Conservation (phyloP, 2,113 vertebrate genomes). For the Esox niger region DNA sequence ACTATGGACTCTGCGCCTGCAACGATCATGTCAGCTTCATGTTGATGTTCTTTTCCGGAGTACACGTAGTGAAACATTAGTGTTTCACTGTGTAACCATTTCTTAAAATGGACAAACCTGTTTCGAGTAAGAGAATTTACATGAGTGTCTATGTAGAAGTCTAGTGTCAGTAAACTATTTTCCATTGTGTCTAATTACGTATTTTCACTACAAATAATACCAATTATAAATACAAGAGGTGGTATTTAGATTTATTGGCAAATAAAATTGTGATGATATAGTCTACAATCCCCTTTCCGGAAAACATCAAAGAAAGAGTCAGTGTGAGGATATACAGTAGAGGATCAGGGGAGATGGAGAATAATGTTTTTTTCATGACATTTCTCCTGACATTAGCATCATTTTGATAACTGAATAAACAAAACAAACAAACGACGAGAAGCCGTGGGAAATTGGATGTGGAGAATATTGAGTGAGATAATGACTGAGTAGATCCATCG, state of each 20-base stretch:
- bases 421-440: conserved; percentile 48
- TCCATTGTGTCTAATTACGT: not conserved
- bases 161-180: not conserved
- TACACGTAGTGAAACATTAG: too few species aligned
- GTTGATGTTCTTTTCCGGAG: not conserved
- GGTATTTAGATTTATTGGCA: not conserved
- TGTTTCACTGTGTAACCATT: too few species aligned
- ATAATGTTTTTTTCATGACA: conserved; percentile 40
- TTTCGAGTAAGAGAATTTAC: too few species aligned
- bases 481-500: conserved; percentile 37
- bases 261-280: not conserved
- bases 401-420: conserved; percentile 37
- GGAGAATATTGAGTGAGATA: conserved; percentile 39
- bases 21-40: too few species aligned
- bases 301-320: conserved; percentile 3
- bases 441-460: conserved; percentile 19
- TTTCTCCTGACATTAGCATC: conserved; percentile 45
- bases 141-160: not conserved
- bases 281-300: not conserved
- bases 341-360: not conserved
- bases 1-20: too few species aligned
- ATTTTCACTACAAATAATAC: not conserved
- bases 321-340: not conserved
- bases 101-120: too few species aligned
- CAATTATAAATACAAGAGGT: not conserved